These are phyloP conservation scores for Condylostylus longicornis DNA, from an alignment of 1,140 invertebrate species.

Conservation along the genomic window DNA sequence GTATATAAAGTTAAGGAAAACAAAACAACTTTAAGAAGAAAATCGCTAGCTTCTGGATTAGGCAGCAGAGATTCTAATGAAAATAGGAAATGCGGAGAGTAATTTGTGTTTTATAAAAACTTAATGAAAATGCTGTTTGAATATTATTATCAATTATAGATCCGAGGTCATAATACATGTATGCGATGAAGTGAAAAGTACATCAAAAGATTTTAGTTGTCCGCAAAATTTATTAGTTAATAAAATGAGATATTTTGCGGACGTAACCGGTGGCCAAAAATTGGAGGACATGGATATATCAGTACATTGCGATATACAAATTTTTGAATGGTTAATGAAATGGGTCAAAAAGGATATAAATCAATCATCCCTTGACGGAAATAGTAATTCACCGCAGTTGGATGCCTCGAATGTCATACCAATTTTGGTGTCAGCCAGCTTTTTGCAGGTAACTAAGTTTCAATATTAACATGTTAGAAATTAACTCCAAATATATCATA, in stretches of 20 bases:
- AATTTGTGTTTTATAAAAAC: too few species aligned
- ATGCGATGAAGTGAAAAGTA: slow-evolving; percentile 70
- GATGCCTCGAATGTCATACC: slow-evolving; percentile 77
- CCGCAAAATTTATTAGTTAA: slow-evolving; percentile 66
- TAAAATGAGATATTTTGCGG: slow-evolving; percentile 91
- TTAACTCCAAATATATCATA: slow-evolving; percentile 23
- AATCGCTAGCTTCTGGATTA: too few species aligned
- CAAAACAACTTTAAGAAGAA: too few species aligned
- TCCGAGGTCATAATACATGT: slow-evolving; percentile 73
- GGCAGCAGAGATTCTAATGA: too few species aligned
- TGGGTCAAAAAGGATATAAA: slow-evolving; percentile 68
- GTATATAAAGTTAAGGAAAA: too few species aligned
- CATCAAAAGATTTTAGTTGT: slow-evolving; percentile 77
- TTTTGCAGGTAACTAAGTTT: slow-evolving; percentile 43
- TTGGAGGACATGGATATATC: slow-evolving; percentile 93
- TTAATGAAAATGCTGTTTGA: too few species aligned
- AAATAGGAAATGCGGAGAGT: too few species aligned
- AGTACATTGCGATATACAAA: slow-evolving; percentile 82
- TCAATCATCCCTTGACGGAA: slow-evolving; percentile 5
- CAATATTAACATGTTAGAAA: neutral
- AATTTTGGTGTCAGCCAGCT: slow-evolving; percentile 83
- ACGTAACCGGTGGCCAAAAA: slow-evolving; percentile 67
- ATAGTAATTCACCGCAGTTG: slow-evolving; percentile 47
- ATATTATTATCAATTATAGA: too few species aligned
- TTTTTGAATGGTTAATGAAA: slow-evolving; percentile 94